Evolutionary conservation across 2,113 vertebrate species (phyloP).

Genomic region (Dendrocopos noguchii): DNA sequence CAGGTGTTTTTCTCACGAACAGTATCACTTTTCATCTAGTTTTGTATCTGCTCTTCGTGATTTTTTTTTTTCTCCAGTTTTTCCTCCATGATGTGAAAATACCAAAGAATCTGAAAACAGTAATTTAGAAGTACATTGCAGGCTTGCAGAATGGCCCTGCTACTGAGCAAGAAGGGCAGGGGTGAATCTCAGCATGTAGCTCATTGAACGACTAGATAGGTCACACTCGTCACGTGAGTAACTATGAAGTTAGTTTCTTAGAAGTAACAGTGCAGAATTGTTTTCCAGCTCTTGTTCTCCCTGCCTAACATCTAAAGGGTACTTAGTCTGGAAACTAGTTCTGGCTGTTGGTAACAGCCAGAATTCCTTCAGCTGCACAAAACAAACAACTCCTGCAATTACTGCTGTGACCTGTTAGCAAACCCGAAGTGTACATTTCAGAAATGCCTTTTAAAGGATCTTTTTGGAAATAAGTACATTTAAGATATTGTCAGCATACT

Average conservation of each 20-base stretch:
- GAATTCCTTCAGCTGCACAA: background rate
- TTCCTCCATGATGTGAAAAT: background rate
- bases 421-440: background rate
- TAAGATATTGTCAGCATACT: background rate
- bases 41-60: background rate
- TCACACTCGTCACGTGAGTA: background rate
- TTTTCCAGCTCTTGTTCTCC: background rate
- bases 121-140: background rate
- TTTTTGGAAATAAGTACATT: background rate
- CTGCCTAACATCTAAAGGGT: background rate
- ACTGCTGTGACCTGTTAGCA: background rate
- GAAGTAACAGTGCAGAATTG: background rate
- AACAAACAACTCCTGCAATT: background rate
- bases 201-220: background rate
- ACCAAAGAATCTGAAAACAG: background rate
- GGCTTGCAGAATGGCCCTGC: background rate
- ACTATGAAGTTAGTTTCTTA: background rate
- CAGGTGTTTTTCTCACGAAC: background rate
- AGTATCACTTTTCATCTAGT: background rate
- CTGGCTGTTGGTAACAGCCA: background rate
- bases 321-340: background rate
- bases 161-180: background rate
- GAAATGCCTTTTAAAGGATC: background rate
- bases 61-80: too few relatives aligned
- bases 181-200: background rate